Base-by-base conservation (phyloP, 1,140 invertebrate genomes). In the Neodiprion virginianus region DNA sequence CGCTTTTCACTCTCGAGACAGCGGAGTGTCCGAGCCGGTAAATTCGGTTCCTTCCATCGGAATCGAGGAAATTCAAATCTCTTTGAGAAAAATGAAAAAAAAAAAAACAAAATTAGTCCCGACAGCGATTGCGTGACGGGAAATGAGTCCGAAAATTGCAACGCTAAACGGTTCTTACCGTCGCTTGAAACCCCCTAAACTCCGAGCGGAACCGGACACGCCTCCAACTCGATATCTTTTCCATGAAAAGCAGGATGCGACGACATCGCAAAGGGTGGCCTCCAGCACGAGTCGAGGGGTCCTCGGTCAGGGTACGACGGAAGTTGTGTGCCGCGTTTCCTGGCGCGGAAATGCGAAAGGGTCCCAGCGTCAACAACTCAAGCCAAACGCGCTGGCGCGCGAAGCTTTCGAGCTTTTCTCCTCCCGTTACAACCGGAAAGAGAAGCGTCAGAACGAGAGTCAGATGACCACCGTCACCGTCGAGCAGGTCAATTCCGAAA, bases 261-360 rank as follows among this genome's bases (percentile, higher is more conserved):
- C 66, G 49, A n/a, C 69, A 8, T 74, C 77, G n/a, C 74, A 67
- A 21, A 75, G 71, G 17, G 71, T 75, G 8, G 40, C 66, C 14
- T 12, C 72, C 69, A 48, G 76, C 75, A 10, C 70, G 70, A 71
- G 48, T 48, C 21, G 53, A 12, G 53, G 53, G 11, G 28, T 40
- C 28, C 28, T 40, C 28, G 48, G 70, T 8, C 23, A 47, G 21
- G 53, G 17, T n/a, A 21, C 28, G 9, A 67, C 69, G 14, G 72
- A 80, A 49, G 66, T 74, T n/a, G 69, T 67, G 7, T 75, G 72
- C 53, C 77, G 74, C 12, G 72, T 73, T 9, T 76, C 76, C 17
- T 79, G 77, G 76, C 74, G 69, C 8, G 75, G 48, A 23, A 50
- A 14, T 11, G n/a, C 12, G 9, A 71, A 71, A 14, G 70, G 48